phyloP scores from a whole-genome alignment of 2,888 invertebrate species.

The Aleiodes leptofemur region DNA sequence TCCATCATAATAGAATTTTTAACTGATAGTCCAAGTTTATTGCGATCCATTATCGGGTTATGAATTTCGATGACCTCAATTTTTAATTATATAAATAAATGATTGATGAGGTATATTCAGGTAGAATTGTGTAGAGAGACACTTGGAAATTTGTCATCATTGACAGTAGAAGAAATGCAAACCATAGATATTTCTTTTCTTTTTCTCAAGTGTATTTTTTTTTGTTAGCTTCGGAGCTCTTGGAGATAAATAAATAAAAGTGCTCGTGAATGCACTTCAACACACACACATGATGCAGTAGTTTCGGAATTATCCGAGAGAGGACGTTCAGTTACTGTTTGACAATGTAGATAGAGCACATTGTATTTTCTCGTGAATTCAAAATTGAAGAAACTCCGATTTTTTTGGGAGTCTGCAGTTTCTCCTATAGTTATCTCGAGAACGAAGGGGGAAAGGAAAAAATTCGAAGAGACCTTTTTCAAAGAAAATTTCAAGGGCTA shows the following conservation, averaged over 20 bases:
- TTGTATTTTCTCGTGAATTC: no score
- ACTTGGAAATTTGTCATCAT: slow-evolving; percentile 22
- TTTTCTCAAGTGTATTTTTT: neutral
- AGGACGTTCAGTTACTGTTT: no score
- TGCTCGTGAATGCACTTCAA: no score
- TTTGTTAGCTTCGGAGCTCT: neutral
- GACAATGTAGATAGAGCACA: no score
- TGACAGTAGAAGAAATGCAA: neutral
- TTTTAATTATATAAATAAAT: slow-evolving; percentile 20
- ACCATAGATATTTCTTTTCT: slow-evolving; percentile 10
- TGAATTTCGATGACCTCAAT: neutral
- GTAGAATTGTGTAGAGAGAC: neutral
- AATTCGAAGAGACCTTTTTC: no score
- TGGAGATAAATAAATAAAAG: neutral
- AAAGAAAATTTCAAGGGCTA: no score
- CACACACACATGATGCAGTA: no score
- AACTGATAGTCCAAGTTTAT: slow-evolving; percentile 57
- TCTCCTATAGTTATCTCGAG: no score
- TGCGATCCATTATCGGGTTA: slow-evolving; percentile 52
- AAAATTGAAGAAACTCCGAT: no score
- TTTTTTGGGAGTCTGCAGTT: no score
- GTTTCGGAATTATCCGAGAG: no score
- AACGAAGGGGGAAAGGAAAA: no score
- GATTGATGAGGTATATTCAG: slow-evolving; percentile 10
- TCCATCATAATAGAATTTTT: slow-evolving; percentile 68